phyloP scores from a whole-genome alignment of 2,888 invertebrate species.

The Monoplex corrugatus region DNA sequence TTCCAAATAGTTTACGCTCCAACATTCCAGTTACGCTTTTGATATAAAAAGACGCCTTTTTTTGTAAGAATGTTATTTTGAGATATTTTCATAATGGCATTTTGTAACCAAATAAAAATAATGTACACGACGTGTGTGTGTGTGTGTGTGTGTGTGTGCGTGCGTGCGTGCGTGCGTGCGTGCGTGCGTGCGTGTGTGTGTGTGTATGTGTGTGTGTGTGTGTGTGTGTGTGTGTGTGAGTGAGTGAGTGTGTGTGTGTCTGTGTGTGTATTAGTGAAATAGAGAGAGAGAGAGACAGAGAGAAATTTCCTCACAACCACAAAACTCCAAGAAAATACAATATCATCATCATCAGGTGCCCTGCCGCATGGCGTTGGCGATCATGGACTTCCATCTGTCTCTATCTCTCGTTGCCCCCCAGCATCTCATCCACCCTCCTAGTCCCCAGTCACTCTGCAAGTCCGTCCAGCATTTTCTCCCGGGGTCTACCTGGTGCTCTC shows the following conservation, averaged over 20 bases:
- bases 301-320: no score
- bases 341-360: neutral
- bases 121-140: conserved; percentile 4
- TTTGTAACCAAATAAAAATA: conserved; percentile 21
- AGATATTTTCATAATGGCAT: neutral
- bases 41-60: neutral
- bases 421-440: no score
- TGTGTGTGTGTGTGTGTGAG: conserved; percentile 18
- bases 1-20: no score
- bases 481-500: no score
- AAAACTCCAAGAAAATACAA: no score
- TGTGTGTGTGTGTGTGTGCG: conserved; percentile 20
- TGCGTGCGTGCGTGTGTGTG: neutral
- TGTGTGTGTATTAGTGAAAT: neutral
- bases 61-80: neutral
- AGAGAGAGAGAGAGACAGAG: neutral
- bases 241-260: neutral
- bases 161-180: neutral
- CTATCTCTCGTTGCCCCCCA: neutral
- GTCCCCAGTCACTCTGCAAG: no score
- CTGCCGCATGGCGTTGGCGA: neutral
- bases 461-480: no score
- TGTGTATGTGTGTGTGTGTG: neutral
- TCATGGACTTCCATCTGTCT: neutral
- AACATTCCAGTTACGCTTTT: no score